Base-by-base conservation (phyloP, 1,140 invertebrate genomes). In the Drosophila ogumai region DNA sequence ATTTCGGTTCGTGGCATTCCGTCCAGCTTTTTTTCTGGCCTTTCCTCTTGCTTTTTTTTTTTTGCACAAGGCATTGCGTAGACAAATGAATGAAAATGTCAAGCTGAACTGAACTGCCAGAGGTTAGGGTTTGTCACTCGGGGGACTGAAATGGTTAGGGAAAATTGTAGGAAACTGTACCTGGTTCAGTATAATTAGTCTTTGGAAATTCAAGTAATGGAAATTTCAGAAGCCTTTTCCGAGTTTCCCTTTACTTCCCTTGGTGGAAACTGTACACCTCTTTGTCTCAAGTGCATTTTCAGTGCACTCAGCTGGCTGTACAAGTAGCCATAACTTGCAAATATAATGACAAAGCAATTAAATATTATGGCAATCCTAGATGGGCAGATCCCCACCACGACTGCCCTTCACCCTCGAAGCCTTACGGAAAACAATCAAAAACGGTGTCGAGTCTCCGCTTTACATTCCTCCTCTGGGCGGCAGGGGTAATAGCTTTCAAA, bases 401-500 rank as follows among this genome's bases (percentile, higher is more conserved):
- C 3, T 3, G 1, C 3, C 15, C 32, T 25, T 0, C 32, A 6
- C 25, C 50, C 28, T 15, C 34, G n/a, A 31, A 44, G 17, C 25
- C 47, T n/a, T 61, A 68, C 63, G 55, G 80, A 81, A 82, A 90
- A 90, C 86, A 90, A 90, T 90, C 86, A 90, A 90, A 90, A 91
- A 90, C 82, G 86, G 86, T 90, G 86, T 90, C 75, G 86, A 86
- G 84, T 88, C 67, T 81, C 55, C 61, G 52, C 43, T 61, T 82
- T 79, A 72, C 81, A 67, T 77, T 67, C 50, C 31, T 34, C n/a
- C 9, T 4, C 1, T 50, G 49, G 49, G 8, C 38, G 68, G 67
- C 55, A 91, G 79, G 91, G 88, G 91, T 92, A 92, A 92, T 92
- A 92, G 91, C 91, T 92, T 92, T 92, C 91, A 92, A 92, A 92